Evolutionary conservation across 2,888 invertebrate genomes (phyloP).

Genomic region (Anthophora plumipes): DNA sequence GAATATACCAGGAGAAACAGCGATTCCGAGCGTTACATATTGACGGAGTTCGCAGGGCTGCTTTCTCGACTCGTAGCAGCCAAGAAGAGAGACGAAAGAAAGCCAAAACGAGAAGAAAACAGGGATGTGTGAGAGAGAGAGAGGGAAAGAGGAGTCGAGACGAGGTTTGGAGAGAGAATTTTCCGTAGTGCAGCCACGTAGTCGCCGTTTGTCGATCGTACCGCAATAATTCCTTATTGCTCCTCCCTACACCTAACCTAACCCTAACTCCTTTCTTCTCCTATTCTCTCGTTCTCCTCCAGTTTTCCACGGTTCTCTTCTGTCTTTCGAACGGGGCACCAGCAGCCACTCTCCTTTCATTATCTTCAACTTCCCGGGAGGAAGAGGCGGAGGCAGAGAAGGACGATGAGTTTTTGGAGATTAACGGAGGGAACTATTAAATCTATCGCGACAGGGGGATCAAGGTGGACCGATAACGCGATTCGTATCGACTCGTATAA

Average conservation of each 20-base stretch:
- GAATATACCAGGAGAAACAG: too few species aligned
- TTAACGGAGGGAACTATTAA: constrained; percentile 72
- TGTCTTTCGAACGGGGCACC: background rate
- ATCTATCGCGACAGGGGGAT: constrained; percentile 70
- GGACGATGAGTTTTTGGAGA: constrained; percentile 61
- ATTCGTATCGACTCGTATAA: constrained; percentile 48
- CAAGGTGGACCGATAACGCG: constrained; percentile 67
- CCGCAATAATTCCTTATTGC: constrained; percentile 85
- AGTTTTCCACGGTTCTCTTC: constrained; percentile 14
- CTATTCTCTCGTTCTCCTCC: constrained; percentile 23
- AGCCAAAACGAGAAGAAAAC: constrained; percentile 10
- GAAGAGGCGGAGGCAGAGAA: background rate
- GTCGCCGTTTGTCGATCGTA: constrained; percentile 85
- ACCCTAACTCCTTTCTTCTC: constrained; percentile 74
- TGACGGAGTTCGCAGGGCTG: constrained; percentile 68
- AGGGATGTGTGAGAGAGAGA: constrained; percentile 29
- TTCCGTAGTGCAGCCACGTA: constrained; percentile 84
- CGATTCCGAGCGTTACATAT: constrained; percentile 73
- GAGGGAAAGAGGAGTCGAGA: constrained; percentile 52
- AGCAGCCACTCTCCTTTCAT: constrained; percentile 49
- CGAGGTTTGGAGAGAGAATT: constrained; percentile 66
- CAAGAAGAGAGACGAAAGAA: background rate
- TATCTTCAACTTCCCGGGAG: constrained; percentile 58
- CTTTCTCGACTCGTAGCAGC: constrained; percentile 28
- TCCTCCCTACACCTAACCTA: constrained; percentile 76